Evolutionary conservation across 2,888 invertebrate species (phyloP), one percentile per base, ranked within the genome.

Genomic region (Euzetes globulus): DNA sequence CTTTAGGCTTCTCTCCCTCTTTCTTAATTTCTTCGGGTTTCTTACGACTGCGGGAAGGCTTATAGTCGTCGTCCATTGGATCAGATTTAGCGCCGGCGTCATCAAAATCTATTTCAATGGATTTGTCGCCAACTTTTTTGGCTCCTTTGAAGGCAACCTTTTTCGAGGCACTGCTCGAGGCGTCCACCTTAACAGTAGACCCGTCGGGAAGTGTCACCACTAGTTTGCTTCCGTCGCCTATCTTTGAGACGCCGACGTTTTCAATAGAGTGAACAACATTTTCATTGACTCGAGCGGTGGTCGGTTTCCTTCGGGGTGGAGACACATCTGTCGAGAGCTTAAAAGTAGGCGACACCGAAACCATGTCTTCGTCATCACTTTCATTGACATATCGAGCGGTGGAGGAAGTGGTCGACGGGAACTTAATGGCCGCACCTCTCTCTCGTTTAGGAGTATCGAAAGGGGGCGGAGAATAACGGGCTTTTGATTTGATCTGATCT

Each of bases 381-480:
- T 58, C 58, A 1, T 55, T 73, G 13, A 65, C 41, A 41, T 65
- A 70, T 22, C 70, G 41, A 37, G 37, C 19, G 13, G 11, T 60
- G n/a, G 47, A 37, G 1, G 63, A 33, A 17, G 72, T 58, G 5
- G 58, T 60, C 41, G 72, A 70, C 15, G 70, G 70, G 41, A 41
- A 60, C 17, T 70, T 72, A 19, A 45, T 45, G 33, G 58, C 60
- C 1, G 55, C 6, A 17, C 41, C 70, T 63, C 71, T 58, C 7
- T 33, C 33, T 15, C 76, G 60, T 15, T 45, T 72, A 11, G 71
- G 37, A 1, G 76, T 63, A 37, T 75, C 71, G 25, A 29, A 45
- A 55, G 73, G 71, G 13, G 73, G 73, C 6, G 76, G 76, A n/a
- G 76, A 76, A 68, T 76, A 76, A 1, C 76, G 55, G 9, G 45